phyloP scores from a whole-genome alignment of 2,888 invertebrate species.

The Amphipoea oculea region DNA sequence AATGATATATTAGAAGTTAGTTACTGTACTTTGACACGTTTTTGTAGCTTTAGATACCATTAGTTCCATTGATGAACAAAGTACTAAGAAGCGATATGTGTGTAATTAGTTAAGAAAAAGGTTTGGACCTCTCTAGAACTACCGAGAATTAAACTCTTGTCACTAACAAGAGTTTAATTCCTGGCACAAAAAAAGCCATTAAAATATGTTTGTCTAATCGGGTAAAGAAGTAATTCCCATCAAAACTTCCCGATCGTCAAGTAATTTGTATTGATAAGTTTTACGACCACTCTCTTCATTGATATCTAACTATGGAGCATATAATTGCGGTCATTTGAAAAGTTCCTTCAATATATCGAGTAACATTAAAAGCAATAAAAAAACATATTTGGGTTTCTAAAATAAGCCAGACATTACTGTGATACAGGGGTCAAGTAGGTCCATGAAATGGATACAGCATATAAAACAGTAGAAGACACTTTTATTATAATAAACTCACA shows the following conservation, averaged over 20 bases:
- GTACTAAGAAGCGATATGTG: not conserved
- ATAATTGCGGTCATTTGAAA: constrained; percentile 38
- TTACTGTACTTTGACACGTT: constrained; percentile 37
- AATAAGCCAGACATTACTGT: constrained; percentile 25
- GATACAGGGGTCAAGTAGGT: constrained; percentile 11
- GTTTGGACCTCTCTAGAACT: not conserved
- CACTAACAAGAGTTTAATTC: not conserved
- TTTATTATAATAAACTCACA: not conserved
- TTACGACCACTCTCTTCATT: constrained; percentile 51
- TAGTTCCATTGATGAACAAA: constrained; percentile 16
- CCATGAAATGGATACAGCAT: not conserved
- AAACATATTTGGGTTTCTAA: constrained; percentile 32
- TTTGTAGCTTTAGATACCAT: not conserved
- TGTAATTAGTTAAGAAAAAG: not conserved
- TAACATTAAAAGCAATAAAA: constrained; percentile 37
- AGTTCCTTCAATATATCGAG: constrained; percentile 36
- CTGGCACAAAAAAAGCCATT: constrained; percentile 11
- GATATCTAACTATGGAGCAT: constrained; percentile 37
- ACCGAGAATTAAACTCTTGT: not conserved
- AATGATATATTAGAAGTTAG: constrained; percentile 53
- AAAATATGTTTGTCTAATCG: constrained; percentile 22
- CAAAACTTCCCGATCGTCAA: constrained; percentile 32
- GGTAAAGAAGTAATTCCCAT: constrained; percentile 43
- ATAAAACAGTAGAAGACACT: not conserved
- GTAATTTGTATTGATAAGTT: constrained; percentile 63